These are phyloP conservation scores for Zoanthus sansibaricus DNA, from an alignment of 92 coral and sea anemone genomes.

Conservation along the genomic window DNA sequence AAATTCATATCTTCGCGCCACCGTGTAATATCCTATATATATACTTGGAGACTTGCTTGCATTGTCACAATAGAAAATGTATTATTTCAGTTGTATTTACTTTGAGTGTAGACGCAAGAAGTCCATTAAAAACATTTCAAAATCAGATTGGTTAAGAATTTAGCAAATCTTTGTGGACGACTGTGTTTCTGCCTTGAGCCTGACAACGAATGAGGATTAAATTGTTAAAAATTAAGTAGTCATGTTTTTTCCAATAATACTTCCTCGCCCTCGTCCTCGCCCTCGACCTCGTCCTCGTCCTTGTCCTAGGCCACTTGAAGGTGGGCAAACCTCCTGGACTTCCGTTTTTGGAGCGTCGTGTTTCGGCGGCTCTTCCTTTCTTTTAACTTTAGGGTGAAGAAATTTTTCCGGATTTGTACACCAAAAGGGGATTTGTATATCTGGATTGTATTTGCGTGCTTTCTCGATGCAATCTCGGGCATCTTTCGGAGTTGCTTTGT, in stretches of 20 bases:
- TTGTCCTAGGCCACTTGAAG: not conserved
- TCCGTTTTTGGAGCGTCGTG: not conserved
- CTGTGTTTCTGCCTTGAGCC: not conserved
- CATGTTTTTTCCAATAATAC: not conserved
- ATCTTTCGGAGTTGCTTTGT: constrained; percentile 57
- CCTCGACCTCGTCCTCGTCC: not conserved
- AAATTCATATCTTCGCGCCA: no score
- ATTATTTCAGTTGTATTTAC: no score
- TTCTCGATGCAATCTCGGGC: constrained; percentile 42
- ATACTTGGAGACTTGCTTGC: no score
- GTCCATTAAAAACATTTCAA: no score
- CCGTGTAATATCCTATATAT: no score
- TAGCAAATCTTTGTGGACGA: no score
- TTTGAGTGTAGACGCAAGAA: no score
- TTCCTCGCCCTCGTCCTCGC: not conserved
- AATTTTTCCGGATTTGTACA: constrained; percentile 19
- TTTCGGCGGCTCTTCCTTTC: not conserved
- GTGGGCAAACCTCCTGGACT: not conserved
- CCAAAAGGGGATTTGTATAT: constrained; percentile 51
- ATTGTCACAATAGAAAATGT: no score
- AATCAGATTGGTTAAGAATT: no score
- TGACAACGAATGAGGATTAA: not conserved
- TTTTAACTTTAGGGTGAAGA: not conserved
- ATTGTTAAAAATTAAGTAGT: not conserved
- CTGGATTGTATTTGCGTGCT: constrained; percentile 62